These are phyloP conservation scores for Falco concolor DNA, from an alignment of 2,797 vertebrate species.

Conservation along the genomic window DNA sequence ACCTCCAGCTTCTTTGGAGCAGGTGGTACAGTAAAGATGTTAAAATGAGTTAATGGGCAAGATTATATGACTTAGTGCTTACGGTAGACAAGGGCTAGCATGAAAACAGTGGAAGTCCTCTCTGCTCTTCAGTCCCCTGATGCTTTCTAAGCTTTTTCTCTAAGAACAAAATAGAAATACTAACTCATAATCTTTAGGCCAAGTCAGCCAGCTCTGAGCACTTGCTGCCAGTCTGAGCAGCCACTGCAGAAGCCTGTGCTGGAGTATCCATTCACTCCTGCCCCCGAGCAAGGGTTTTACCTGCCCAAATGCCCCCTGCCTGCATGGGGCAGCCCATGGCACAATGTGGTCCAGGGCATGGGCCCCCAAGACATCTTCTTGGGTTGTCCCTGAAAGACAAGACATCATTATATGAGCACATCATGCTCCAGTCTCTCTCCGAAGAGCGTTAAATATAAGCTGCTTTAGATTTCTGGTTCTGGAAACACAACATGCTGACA, in stretches of 20 bases:
- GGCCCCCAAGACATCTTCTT: not conserved
- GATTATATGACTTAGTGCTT: not conserved
- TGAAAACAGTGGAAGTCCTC: not conserved
- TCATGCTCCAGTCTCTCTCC: not conserved
- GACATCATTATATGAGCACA: not conserved
- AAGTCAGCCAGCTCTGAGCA: not conserved
- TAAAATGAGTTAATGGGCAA: not conserved
- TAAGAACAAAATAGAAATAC: not conserved
- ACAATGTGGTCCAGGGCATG: accelerated
- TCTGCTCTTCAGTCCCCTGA: not conserved
- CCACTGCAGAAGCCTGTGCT: not conserved
- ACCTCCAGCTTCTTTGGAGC: not conserved
- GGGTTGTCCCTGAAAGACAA: not conserved
- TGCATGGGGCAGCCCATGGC: not conserved
- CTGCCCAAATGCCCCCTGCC: accelerated
- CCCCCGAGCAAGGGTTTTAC: accelerated
- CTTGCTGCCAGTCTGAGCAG: not conserved
- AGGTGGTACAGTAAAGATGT: not conserved
- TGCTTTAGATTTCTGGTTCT: not conserved
- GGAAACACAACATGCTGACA: not conserved
- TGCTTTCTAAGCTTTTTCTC: not conserved
- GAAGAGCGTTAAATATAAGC: not conserved
- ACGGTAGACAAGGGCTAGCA: not conserved
- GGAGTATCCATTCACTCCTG: not conserved
- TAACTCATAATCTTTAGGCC: not conserved